Evolutionary conservation across 2,888 invertebrate species (phyloP).

Genomic region (Melieria crassipennis): DNA sequence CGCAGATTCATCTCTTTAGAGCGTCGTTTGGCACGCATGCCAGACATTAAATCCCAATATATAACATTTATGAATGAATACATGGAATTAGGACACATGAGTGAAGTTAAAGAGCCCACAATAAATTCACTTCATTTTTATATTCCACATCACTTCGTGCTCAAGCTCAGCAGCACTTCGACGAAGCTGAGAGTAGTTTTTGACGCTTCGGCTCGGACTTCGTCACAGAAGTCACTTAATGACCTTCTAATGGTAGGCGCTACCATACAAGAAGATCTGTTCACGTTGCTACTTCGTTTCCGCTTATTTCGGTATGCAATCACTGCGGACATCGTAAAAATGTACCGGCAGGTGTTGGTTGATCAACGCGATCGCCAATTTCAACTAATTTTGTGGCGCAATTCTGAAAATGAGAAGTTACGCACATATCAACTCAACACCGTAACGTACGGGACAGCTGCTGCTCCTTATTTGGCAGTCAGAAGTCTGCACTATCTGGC

Average conservation of each 20-base stretch:
- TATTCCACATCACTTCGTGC: constrained; percentile 34
- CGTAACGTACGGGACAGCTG: too few species aligned
- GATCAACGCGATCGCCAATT: too few species aligned
- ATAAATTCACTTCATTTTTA: constrained; percentile 29
- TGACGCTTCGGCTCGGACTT: constrained; percentile 31
- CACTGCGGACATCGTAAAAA: too few species aligned
- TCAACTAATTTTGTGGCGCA: too few species aligned
- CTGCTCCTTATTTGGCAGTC: too few species aligned
- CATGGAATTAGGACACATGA: constrained; percentile 64
- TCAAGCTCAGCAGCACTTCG: constrained; percentile 29
- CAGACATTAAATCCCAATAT: constrained; percentile 36
- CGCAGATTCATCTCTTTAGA: constrained; percentile 34
- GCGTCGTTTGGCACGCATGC: constrained; percentile 26
- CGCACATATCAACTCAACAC: too few species aligned
- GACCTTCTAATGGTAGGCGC: constrained; percentile 34
- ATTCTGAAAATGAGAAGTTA: too few species aligned
- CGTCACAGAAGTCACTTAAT: constrained; percentile 21
- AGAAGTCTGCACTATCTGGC: too few species aligned
- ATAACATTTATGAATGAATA: constrained; percentile 39
- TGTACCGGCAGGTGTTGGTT: too few species aligned
- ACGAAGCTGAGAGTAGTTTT: constrained; percentile 32
- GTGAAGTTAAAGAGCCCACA: constrained; percentile 18
- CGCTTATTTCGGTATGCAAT: too few species aligned
- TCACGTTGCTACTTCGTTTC: too few species aligned
- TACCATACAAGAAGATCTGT: constrained; percentile 33